phyloP scores from a whole-genome alignment of 2,888 invertebrate genomes.

The Aelia acuminata region DNA sequence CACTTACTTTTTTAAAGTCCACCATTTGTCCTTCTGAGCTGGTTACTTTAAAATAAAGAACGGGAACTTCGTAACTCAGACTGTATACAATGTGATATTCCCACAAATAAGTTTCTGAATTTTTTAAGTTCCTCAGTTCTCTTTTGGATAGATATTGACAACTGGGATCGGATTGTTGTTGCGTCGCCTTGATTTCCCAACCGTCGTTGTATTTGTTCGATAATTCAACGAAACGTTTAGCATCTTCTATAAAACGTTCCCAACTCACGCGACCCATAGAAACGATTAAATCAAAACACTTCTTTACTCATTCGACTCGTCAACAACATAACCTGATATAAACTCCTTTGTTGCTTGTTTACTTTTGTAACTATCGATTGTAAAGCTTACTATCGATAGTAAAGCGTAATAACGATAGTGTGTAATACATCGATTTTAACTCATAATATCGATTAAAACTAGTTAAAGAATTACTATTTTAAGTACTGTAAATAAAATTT shows the following conservation, averaged over 20 bases:
- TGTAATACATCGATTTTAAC: no score
- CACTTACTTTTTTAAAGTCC: slow-evolving; percentile 64
- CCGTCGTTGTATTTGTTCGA: slow-evolving; percentile 61
- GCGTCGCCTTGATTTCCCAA: slow-evolving; percentile 53
- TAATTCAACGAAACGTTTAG: slow-evolving; percentile 46
- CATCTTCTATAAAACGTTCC: slow-evolving; percentile 55
- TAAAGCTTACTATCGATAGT: not conserved
- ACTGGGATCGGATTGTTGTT: slow-evolving; percentile 9
- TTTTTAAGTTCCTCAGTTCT: not conserved
- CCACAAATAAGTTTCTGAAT: slow-evolving; percentile 65
- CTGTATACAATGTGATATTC: slow-evolving; percentile 68
- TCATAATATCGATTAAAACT: no score
- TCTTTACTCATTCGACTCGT: not conserved
- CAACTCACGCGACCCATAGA: slow-evolving; percentile 52
- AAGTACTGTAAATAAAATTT: no score
- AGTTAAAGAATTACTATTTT: no score
- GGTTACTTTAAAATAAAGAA: slow-evolving; percentile 75
- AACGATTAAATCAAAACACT: not conserved
- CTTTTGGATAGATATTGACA: slow-evolving; percentile 59
- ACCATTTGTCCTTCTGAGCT: slow-evolving; percentile 67
- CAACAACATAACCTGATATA: slow-evolving; percentile 17
- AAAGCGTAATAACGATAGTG: no score
- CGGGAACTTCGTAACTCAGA: slow-evolving; percentile 66
- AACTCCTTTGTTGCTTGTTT: not conserved
- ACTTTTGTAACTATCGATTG: not conserved